These are phyloP conservation scores for Motacilla tschutschensis DNA, from an alignment of 2,113 vertebrate genomes.

Conservation along the genomic window DNA sequence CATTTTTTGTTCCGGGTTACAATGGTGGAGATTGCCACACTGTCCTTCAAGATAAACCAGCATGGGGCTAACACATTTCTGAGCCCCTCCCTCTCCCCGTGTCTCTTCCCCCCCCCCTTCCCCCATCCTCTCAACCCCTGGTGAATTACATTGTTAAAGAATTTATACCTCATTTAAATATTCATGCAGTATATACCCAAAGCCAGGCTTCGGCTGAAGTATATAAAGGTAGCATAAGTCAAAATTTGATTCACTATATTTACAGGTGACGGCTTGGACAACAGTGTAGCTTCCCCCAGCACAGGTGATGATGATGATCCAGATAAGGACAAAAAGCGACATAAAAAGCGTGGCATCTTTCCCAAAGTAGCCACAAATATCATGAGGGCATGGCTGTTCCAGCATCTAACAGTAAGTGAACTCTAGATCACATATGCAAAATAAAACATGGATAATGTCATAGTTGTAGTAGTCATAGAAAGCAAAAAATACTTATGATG, in stretches of 20 bases:
- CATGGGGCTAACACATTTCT: conserved; percentile 43
- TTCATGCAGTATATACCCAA: conserved; percentile 76
- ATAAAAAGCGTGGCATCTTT: conserved; percentile 99
- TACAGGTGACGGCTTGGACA: conserved; percentile 98
- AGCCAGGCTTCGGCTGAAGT: conserved; percentile 77
- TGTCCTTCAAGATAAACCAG: conserved; percentile 38
- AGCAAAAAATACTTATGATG: conserved; percentile 23
- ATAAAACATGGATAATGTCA: conserved; percentile 74
- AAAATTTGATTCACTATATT: conserved; percentile 86
- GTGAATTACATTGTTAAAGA: conserved; percentile 62
- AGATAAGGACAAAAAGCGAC: conserved; percentile 99
- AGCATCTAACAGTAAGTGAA: conserved; percentile 98
- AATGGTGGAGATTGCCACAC: background rate
- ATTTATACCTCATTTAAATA: conserved; percentile 73
- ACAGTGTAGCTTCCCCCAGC: conserved; percentile 98
- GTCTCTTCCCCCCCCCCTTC: conserved; percentile 6
- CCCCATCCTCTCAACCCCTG: conserved; percentile 22
- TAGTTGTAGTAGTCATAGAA: conserved; percentile 61
- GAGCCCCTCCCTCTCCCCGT: conserved; percentile 4
- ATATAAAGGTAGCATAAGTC: conserved; percentile 82
- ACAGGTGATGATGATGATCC: conserved; percentile 98
- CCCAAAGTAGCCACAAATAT: conserved; percentile 99
- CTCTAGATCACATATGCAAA: conserved; percentile 76
- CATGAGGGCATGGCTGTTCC: conserved; percentile 99
- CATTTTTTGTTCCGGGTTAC: background rate